Evolutionary conservation across 2,113 vertebrate genomes (phyloP).

Genomic region (Probosciger aterrimus): DNA sequence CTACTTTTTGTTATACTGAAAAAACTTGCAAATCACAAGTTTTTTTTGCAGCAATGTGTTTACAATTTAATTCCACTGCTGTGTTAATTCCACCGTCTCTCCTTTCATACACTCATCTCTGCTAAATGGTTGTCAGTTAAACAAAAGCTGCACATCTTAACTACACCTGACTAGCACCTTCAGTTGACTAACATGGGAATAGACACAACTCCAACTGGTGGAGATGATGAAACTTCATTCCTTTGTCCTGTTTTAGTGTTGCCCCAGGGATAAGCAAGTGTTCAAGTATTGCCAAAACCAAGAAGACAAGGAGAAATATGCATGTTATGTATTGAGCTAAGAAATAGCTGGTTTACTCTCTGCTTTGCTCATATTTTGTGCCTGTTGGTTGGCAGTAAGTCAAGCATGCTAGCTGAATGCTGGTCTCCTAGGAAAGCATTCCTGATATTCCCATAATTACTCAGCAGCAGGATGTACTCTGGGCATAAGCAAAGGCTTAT

Average conservation of each 20-base stretch:
- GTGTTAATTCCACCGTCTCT: neutral
- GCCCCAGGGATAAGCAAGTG: neutral
- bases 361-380: neutral
- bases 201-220: neutral
- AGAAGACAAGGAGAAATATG: neutral
- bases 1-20: neutral
- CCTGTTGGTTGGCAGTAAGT: neutral
- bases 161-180: neutral
- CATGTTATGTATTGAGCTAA: fast-evolving
- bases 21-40: neutral
- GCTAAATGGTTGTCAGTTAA: neutral
- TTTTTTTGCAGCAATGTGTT: neutral
- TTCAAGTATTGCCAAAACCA: neutral
- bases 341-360: neutral
- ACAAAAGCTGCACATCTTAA: neutral
- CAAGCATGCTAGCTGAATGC: neutral
- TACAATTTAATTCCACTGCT: neutral
- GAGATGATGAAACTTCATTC: neutral
- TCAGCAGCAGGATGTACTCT: neutral
- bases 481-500: neutral
- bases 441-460: neutral
- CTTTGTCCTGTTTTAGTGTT: fast-evolving
- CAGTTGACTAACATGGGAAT: neutral
- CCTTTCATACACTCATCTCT: neutral
- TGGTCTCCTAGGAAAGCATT: neutral